Conservation (phyloP, 2,113 vertebrate genomes). For the Steatornis caripensis region DNA sequence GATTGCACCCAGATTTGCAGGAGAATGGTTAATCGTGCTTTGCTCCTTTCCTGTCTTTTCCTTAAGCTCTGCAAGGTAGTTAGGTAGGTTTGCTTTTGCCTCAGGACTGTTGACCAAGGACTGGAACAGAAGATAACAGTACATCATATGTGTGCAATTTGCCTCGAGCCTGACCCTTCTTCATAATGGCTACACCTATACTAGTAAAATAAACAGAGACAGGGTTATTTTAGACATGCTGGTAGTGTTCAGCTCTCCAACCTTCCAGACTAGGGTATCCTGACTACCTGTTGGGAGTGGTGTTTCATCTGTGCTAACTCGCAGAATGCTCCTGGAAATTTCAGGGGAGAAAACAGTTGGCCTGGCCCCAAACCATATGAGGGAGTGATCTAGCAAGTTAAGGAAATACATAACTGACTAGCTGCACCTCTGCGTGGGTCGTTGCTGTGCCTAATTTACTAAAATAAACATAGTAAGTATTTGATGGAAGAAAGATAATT, state of each 20-base stretch:
- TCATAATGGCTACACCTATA: not conserved
- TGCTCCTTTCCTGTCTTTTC: not conserved
- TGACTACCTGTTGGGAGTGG: not conserved
- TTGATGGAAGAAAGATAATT: not conserved
- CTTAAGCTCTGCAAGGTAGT: slow-evolving; percentile 33
- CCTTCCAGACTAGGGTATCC: too few relatives aligned
- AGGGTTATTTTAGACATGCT: not conserved
- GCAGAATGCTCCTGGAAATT: not conserved
- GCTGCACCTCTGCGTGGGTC: not conserved
- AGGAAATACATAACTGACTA: not conserved
- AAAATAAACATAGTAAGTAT: not conserved
- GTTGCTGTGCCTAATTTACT: not conserved
- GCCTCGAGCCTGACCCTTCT: not conserved
- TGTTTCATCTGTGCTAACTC: not conserved
- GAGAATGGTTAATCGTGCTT: not conserved
- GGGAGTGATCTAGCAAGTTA: not conserved
- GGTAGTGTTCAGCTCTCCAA: not conserved
- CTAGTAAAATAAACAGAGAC: not conserved
- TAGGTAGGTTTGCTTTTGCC: not conserved
- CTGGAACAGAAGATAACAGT: slow-evolving; percentile 51
- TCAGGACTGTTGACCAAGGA: slow-evolving; percentile 57
- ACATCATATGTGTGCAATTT: not conserved
- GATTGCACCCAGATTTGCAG: slow-evolving; percentile 57
- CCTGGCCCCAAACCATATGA: not conserved
- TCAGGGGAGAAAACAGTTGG: not conserved